These are phyloP conservation scores for Ficedula albicollis DNA, from an alignment of 2,797 vertebrate species.

Conservation along the genomic window DNA sequence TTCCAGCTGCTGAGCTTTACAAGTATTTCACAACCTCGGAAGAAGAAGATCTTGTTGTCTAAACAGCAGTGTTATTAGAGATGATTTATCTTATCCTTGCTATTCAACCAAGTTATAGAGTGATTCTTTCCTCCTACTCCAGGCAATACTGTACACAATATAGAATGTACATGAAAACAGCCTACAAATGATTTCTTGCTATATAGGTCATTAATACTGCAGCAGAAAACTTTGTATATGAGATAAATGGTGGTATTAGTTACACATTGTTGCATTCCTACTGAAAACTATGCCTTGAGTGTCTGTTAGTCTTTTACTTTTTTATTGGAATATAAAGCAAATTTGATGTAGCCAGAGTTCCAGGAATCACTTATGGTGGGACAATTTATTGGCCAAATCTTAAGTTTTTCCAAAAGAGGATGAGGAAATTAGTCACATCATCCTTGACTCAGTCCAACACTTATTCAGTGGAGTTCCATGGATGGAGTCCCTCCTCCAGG, in stretches of 20 bases:
- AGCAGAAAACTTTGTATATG: background rate
- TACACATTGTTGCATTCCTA: background rate
- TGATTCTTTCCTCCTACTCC: background rate
- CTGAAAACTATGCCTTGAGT: background rate
- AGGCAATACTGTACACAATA: background rate
- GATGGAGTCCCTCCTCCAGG: background rate
- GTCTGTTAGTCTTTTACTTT: background rate
- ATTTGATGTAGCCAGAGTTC: background rate
- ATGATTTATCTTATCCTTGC: background rate
- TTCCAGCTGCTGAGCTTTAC: background rate
- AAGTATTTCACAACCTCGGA: constrained; percentile 40
- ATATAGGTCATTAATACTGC: background rate
- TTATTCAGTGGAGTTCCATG: background rate
- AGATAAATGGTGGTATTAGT: background rate
- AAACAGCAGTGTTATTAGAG: background rate
- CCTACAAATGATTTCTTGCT: background rate
- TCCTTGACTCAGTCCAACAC: background rate
- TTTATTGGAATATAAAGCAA: background rate
- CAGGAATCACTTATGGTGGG: background rate
- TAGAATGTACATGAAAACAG: background rate
- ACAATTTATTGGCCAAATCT: background rate
- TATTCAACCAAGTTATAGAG: background rate
- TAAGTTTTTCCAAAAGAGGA: background rate
- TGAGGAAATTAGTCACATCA: background rate
- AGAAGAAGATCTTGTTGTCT: background rate